phyloP scores from a whole-genome alignment of 2,888 invertebrate genomes.

The Beris chalybata region DNA sequence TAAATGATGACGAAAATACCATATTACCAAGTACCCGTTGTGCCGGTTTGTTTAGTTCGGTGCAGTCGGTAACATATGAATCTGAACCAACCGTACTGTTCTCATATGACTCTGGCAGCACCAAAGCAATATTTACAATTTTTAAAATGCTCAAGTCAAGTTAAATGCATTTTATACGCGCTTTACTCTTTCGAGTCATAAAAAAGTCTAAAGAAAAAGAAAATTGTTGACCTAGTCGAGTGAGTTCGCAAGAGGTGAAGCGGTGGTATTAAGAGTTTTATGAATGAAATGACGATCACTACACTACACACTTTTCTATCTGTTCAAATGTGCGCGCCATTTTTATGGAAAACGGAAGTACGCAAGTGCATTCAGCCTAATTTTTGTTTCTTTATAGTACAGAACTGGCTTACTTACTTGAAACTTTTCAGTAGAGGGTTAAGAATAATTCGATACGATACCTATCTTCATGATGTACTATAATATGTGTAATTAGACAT shows the following conservation, averaged over 20 bases:
- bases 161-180: slow-evolving; percentile 11
- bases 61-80: too few species aligned
- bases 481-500: too few species aligned
- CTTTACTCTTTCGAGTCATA: slow-evolving; percentile 6
- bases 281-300: slow-evolving; percentile 29
- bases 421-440: too few species aligned
- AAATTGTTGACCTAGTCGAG: slow-evolving; percentile 30
- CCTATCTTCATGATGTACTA: too few species aligned
- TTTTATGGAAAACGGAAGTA: slow-evolving; percentile 30
- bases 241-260: slow-evolving; percentile 5
- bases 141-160: neutral
- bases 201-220: slow-evolving; percentile 25
- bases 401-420: neutral
- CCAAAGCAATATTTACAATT: neutral
- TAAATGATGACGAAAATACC: too few species aligned
- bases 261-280: slow-evolving; percentile 6
- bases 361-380: slow-evolving; percentile 23
- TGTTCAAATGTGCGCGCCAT: slow-evolving; percentile 12
- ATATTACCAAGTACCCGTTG: too few species aligned
- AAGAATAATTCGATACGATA: too few species aligned
- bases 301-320: slow-evolving; percentile 20
- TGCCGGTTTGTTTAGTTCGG: too few species aligned
- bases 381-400: slow-evolving; percentile 18
- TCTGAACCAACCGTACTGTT: too few species aligned
- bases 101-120: too few species aligned